These are phyloP conservation scores for Ips nitidus DNA, from an alignment of 1,140 invertebrate species.

Conservation along the genomic window DNA sequence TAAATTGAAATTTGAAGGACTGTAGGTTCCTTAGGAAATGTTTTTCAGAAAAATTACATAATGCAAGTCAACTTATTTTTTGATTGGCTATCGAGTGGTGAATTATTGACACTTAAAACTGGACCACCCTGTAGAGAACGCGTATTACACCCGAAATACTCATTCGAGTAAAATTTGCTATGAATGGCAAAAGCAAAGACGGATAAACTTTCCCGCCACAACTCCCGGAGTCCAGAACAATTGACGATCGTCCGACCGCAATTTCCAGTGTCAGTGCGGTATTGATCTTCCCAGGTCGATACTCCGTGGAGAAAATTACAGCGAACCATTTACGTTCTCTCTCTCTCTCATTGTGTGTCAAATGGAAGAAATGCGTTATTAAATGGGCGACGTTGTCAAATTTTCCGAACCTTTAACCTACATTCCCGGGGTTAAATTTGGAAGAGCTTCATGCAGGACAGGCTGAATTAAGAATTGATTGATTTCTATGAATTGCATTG, in stretches of 20 bases:
- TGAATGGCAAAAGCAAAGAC: neutral
- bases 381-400: constrained; percentile 26
- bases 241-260: constrained; percentile 21
- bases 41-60: too few species aligned
- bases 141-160: neutral
- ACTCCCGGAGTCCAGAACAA: constrained; percentile 1
- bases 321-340: constrained; percentile 25
- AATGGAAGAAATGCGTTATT: constrained; percentile 34
- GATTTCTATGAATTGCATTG: too few species aligned
- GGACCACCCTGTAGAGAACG: neutral
- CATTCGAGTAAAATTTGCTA: neutral
- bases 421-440: constrained; percentile 20
- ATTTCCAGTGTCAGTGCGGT: constrained; percentile 25
- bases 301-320: constrained; percentile 32
- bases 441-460: neutral
- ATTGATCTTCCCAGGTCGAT: constrained; percentile 29
- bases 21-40: too few species aligned
- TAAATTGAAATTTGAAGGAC: too few species aligned
- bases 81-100: too few species aligned
- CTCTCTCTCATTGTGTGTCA: constrained; percentile 19
- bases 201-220: constrained; percentile 14
- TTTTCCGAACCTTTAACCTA: constrained; percentile 26
- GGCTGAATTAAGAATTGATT: too few species aligned
- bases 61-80: too few species aligned
- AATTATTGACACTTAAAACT: too few species aligned